phyloP scores from a whole-genome alignment of 1,140 invertebrate genomes.

The Phocides pigmalion region DNA sequence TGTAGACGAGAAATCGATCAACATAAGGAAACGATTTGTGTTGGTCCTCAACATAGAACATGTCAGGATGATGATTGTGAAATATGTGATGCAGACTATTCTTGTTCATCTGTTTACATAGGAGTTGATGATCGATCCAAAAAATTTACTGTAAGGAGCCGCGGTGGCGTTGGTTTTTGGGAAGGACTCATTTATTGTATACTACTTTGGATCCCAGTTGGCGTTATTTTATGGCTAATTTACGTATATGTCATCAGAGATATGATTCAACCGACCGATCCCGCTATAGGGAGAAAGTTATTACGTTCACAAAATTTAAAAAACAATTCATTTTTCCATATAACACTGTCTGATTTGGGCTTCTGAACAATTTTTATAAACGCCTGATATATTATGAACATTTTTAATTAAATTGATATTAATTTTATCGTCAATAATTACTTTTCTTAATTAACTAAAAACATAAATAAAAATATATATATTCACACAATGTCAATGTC shows the following conservation, averaged over 20 bases:
- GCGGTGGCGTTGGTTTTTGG: constrained; percentile 45
- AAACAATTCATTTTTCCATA: constrained; percentile 32
- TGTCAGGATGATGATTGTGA: constrained; percentile 16
- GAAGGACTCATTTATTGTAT: constrained; percentile 59
- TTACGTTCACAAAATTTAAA: constrained; percentile 17
- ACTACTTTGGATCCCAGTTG: constrained; percentile 60
- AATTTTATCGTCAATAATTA: no score
- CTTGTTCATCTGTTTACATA: constrained; percentile 42
- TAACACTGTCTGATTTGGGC: constrained; percentile 59
- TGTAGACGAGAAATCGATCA: neutral
- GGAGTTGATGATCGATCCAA: constrained; percentile 42
- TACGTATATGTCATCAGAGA: constrained; percentile 56
- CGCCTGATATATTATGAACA: constrained; percentile 4
- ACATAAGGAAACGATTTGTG: constrained; percentile 4
- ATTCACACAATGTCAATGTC: no score
- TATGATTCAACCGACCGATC: constrained; percentile 29
- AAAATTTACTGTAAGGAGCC: constrained; percentile 38
- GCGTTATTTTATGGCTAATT: constrained; percentile 52
- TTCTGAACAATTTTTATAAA: constrained; percentile 44
- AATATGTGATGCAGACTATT: constrained; percentile 13
- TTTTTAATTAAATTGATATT: neutral
- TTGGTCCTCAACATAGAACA: neutral
- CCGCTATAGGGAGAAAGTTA: constrained; percentile 9
- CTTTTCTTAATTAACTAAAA: no score
- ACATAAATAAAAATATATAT: no score